Evolutionary conservation across 2,888 invertebrate genomes (phyloP), one percentile per base, ranked within the genome.

Genomic region (Agriopis marginaria): DNA sequence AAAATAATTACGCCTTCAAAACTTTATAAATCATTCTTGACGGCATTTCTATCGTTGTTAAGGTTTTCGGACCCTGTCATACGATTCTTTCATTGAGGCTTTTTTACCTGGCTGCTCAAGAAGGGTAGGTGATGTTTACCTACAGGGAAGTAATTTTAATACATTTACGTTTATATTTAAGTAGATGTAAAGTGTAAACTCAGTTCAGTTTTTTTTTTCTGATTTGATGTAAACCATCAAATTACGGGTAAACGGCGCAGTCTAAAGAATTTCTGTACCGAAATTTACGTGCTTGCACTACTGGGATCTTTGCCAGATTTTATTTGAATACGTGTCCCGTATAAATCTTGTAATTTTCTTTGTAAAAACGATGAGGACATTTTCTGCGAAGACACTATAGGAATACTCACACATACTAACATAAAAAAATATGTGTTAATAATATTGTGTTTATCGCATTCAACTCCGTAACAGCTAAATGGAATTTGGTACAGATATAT

Each of bases 1-100:
- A 87, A 88, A 86, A 87, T 84, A 74, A 79, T 82, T 76, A 72
- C 77, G 75, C 77, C 77, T 84, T 83, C 76, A 80, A 71, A 55
- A 58, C 9, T 62, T 59, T 14, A 47, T 62, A 39, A 63, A 39
- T 51, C 63, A 63, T 53, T 63, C 51, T 42, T 7, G 23, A 50
- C 17, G 51, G 11, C 11, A n/a, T 40, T 56, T 56, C 14, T n/a
- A 39, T 10, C 42, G 39, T 55, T 55, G 14, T 55, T 42, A 9
- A 55, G 55, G 17, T 56, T 42, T 2, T 42, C 12, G 10, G 32
- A 12, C 53, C 5, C 6, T 6, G 11, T 6, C 42, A 14, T 56
- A 56, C 55, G 5, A 5, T 3, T 5, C 32, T 5, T 32, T 5
- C 4, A 32, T 32, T 32, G 1, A 32, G 5, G 32, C 32, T 32